Evolutionary conservation across 2,797 vertebrate genomes (phyloP), one percentile per base, ranked within the genome.

Genomic region (Emydoidea blandingii): DNA sequence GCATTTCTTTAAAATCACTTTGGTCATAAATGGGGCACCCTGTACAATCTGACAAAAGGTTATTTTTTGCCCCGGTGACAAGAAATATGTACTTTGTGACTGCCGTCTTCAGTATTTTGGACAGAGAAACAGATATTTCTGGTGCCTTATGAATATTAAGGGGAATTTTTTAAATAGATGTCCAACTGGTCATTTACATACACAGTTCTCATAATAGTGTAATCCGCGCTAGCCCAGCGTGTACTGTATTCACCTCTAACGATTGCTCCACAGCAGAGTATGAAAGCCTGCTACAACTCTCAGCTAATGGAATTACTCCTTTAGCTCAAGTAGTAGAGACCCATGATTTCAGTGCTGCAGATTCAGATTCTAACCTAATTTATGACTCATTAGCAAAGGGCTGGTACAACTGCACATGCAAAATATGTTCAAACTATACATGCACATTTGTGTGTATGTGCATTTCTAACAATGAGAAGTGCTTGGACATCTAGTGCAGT

Each of bases 241-340:
- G 62, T n/a, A 37, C 8, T 68, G n/a, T 37, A n/a, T n/a, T 91
- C 83, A 44, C 50, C n/a, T 85, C 72, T 37, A 87, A n/a, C 0
- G 0, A 50, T 6, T 68, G 59, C 41, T 85, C 12, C 50, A 57
- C 29, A 83, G 50, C 49, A 65, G 81, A 25, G 82, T 44, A 12
- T 41, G 47, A 41, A 37, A 65, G 19, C 25, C 15, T 0, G 0
- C 54, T 15, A 23, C 2, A 8, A n/a, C 57, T 27, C 19, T 0
- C 11, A 49, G 74, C 14, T 44, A 76, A 49, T 47, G 56, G 10
- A 68, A 68, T 68, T 37, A 37, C 19, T 68, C n/a, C 65, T 68
- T 68, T 37, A 37, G 27, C 85, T 74, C 57, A 84, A 74, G 11
- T 57, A 34, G n/a, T 2, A 76, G 34, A 16, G 41, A 53, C n/a